Conservation (phyloP, 2,113 vertebrate genomes). For the Plotosus lineatus region DNA sequence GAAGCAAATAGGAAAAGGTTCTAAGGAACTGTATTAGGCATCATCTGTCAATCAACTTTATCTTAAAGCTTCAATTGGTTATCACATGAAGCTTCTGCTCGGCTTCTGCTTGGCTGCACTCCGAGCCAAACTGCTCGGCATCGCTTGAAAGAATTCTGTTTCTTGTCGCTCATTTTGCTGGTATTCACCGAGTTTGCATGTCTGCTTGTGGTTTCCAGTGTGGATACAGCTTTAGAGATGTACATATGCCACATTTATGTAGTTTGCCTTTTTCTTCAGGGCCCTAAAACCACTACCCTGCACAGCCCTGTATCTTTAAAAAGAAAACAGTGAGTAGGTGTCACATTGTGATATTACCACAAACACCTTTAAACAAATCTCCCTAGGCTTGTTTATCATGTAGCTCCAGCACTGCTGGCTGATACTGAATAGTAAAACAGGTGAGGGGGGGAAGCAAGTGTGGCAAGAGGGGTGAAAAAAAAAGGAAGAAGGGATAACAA, state of each 20-base stretch:
- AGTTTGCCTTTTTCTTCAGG: neutral
- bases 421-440: constrained; percentile 56
- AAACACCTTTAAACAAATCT: constrained; percentile 13
- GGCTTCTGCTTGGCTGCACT: no score
- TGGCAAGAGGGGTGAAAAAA: neutral
- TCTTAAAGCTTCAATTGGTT: no score
- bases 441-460: constrained; percentile 3
- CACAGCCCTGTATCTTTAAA: neutral
- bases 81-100: no score
- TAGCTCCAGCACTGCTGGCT: constrained; percentile 20
- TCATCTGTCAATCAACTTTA: no score
- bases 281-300: neutral
- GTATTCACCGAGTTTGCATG: no score
- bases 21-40: no score
- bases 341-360: neutral
- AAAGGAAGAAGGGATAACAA: constrained; percentile 11
- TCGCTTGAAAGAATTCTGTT: no score
- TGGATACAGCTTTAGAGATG: constrained; percentile 35
- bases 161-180: no score
- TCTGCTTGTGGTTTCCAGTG: no score
- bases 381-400: constrained; percentile 4
- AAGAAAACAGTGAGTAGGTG: constrained; percentile 6
- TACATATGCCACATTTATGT: neutral
- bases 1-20: no score
- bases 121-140: no score